Evolutionary conservation across 2,888 invertebrate species (phyloP).

Genomic region (Lymantria dispar): DNA sequence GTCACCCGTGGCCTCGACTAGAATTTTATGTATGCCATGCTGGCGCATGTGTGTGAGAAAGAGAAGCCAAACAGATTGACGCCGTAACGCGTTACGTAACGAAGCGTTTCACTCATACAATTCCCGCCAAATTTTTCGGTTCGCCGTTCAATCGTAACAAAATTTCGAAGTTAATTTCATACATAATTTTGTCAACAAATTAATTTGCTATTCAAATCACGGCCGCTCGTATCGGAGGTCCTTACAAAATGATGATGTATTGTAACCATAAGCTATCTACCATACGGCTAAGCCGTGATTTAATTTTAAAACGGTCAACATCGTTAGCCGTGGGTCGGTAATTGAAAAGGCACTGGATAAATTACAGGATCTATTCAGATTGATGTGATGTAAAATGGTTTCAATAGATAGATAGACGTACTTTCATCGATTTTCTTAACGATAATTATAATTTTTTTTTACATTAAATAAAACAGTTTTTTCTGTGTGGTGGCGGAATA

Average conservation of each 20-base stretch:
- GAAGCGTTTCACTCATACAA: too few relatives aligned
- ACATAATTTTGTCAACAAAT: not conserved
- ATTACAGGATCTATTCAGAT: not conserved
- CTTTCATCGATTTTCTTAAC: too few relatives aligned
- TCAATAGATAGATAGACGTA: not conserved
- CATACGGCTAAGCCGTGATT: not conserved
- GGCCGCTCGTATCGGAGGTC: not conserved
- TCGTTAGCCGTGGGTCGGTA: slow-evolving; percentile 4
- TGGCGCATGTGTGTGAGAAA: too few relatives aligned
- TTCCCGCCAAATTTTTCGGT: too few relatives aligned
- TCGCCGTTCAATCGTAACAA: too few relatives aligned
- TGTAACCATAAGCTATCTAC: not conserved
- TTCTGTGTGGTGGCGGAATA: too few relatives aligned
- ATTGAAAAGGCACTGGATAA: slow-evolving; percentile 6
- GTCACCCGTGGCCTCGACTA: too few relatives aligned
- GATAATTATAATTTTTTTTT: too few relatives aligned
- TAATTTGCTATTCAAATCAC: slow-evolving; percentile 5
- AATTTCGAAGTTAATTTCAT: not conserved
- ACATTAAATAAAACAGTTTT: too few relatives aligned
- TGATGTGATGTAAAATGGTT: not conserved
- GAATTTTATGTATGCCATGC: too few relatives aligned
- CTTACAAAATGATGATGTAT: slow-evolving; percentile 1
- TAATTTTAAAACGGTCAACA: slow-evolving; percentile 9
- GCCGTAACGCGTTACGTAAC: too few relatives aligned
- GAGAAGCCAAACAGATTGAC: too few relatives aligned